Evolutionary conservation across 2,888 invertebrate genomes (phyloP).

Genomic region (Rhagium mordax): DNA sequence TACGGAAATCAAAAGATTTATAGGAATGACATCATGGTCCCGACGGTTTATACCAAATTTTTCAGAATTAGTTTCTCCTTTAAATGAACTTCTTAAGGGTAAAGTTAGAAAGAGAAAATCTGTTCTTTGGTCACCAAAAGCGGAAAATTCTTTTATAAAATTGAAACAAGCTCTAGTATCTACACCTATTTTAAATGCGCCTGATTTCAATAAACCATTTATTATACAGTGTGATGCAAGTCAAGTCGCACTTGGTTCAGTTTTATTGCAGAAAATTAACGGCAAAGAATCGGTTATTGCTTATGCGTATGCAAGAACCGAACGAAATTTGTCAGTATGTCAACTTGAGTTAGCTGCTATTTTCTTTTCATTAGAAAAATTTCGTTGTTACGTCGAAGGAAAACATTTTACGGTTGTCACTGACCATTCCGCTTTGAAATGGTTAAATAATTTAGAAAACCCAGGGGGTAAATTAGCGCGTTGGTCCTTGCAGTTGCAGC

Average conservation of each 20-base stretch:
- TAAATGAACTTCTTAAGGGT: constrained; percentile 10
- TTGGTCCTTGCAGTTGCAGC: not conserved
- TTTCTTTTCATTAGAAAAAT: constrained; percentile 53
- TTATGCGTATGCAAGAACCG: not conserved
- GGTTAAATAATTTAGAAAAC: not conserved
- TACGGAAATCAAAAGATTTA: not conserved
- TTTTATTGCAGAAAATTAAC: not conserved
- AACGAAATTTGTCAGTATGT: constrained; percentile 44
- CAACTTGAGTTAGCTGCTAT: constrained; percentile 57
- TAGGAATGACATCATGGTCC: constrained; percentile 8
- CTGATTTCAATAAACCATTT: not conserved
- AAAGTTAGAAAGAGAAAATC: not conserved
- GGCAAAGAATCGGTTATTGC: not conserved
- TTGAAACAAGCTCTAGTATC: not conserved
- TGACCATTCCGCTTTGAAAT: not conserved
- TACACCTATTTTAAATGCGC: not conserved
- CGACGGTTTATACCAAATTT: not conserved
- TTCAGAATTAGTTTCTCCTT: constrained; percentile 37
- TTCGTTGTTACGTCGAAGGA: constrained; percentile 42
- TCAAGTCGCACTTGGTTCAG: not conserved
- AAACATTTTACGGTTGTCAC: too few species aligned
- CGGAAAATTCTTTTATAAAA: not conserved
- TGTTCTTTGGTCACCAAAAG: not conserved
- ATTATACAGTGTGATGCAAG: not conserved
- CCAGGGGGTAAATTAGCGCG: not conserved